Conservation (phyloP, 2,113 vertebrate species). For the Lichenostomus cassidix region DNA sequence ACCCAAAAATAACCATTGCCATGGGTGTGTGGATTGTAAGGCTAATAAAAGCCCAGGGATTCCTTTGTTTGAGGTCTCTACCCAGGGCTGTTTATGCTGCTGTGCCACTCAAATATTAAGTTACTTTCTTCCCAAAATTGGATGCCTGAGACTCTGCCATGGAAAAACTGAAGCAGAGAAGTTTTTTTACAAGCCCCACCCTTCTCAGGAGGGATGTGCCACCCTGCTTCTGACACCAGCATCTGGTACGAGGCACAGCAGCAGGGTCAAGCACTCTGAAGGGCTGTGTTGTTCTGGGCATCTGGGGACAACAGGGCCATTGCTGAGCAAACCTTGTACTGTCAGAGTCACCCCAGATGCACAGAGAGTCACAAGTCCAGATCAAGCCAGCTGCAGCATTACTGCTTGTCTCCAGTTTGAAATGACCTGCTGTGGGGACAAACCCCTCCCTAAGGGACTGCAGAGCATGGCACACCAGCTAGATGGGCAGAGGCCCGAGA, state of each 20-base stretch:
- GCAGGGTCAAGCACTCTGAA: background rate
- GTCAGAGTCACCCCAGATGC: background rate
- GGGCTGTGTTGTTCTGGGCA: conserved; percentile 37
- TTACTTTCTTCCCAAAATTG: background rate
- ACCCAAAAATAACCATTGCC: background rate
- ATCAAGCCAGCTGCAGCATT: conserved; percentile 53
- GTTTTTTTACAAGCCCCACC: background rate
- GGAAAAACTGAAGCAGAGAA: background rate
- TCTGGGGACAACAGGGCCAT: conserved; percentile 11
- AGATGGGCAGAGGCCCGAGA: background rate
- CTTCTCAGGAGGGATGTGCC: background rate
- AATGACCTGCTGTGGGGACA: background rate
- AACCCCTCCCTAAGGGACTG: background rate
- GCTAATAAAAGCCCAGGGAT: background rate
- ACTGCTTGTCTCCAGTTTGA: background rate
- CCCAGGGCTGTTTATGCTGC: background rate
- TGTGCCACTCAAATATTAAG: background rate
- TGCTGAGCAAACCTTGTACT: conserved; percentile 49
- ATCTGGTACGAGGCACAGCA: conserved; percentile 18
- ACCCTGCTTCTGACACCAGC: conserved; percentile 10
- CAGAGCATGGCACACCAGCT: background rate
- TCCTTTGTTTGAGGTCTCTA: background rate
- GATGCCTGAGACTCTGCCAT: background rate
- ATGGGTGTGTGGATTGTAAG: background rate
- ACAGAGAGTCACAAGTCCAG: conserved; percentile 41